These are phyloP conservation scores for Periphyllus acericola DNA, from an alignment of 2,888 invertebrate species.

Conservation along the genomic window DNA sequence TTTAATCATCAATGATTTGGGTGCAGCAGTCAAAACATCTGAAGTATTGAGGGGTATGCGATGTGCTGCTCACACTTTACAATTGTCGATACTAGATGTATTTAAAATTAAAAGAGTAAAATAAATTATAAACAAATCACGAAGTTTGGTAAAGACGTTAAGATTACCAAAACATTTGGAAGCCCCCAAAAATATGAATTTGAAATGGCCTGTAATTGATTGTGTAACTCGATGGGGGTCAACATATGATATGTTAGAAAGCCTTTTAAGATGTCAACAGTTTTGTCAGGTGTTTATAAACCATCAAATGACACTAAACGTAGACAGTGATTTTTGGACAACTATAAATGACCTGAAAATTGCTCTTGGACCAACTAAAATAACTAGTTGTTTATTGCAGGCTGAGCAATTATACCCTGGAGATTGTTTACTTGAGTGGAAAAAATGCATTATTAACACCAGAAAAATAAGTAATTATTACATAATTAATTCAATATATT, in stretches of 20 bases:
- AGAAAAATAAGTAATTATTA: conserved; percentile 18
- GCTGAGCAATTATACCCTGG: neutral
- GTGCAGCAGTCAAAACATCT: conserved; percentile 11
- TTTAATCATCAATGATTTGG: conserved; percentile 2
- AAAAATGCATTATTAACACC: conserved; percentile 25
- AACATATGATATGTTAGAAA: conserved; percentile 27
- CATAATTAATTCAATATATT: neutral
- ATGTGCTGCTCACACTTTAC: conserved; percentile 26
- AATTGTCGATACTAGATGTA: conserved; percentile 7
- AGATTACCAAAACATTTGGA: conserved; percentile 4
- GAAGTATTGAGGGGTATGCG: conserved; percentile 22
- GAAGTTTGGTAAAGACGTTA: neutral
- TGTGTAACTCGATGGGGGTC: conserved; percentile 16
- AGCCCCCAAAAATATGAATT: neutral
- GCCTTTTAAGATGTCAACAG: conserved; percentile 17
- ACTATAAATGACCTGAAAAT: neutral
- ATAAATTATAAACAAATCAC: conserved; percentile 5
- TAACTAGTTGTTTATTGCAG: neutral
- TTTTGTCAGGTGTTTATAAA: neutral
- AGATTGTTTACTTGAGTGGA: conserved; percentile 12
- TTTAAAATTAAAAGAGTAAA: conserved; percentile 15
- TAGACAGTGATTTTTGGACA: neutral
- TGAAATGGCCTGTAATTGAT: neutral
- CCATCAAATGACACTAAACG: conserved; percentile 1
- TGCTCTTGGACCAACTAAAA: neutral